Evolutionary conservation across 2,888 invertebrate genomes (phyloP).

Genomic region (Parasteatoda lunata): DNA sequence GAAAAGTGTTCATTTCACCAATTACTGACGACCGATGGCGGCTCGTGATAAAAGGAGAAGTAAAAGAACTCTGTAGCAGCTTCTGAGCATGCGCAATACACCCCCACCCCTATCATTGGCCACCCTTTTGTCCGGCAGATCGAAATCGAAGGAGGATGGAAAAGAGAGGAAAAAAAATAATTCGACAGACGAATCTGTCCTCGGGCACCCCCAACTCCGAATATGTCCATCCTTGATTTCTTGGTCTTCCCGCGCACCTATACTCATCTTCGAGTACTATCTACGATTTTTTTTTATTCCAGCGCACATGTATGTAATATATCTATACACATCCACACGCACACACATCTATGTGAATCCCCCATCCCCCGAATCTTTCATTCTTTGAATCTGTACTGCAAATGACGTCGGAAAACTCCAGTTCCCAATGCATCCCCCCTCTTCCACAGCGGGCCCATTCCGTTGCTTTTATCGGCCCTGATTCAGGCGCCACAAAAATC

Average conservation of each 20-base stretch:
- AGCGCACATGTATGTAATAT: neutral
- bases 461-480: slow-evolving; percentile 50
- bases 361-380: neutral
- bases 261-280: neutral
- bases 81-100: neutral
- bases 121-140: neutral
- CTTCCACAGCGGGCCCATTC: slow-evolving; percentile 12
- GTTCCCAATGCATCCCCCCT: slow-evolving; percentile 27
- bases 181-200: neutral
- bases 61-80: neutral
- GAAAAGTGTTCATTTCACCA: slow-evolving; percentile 67
- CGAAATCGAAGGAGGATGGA: neutral
- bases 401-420: slow-evolving; percentile 50
- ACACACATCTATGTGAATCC: neutral
- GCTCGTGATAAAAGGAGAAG: slow-evolving; percentile 45
- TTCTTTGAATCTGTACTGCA: slow-evolving; percentile 55
- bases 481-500: slow-evolving; percentile 68
- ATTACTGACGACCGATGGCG: slow-evolving; percentile 62
- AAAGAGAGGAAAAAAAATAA: neutral
- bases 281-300: neutral
- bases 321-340: slow-evolving; percentile 2
- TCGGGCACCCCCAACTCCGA: neutral
- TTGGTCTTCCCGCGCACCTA: no score
- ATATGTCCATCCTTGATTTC: neutral
- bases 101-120: neutral